phyloP scores from a whole-genome alignment of 2,113 vertebrate species.

The Rhinolophus ferrumequinum region DNA sequence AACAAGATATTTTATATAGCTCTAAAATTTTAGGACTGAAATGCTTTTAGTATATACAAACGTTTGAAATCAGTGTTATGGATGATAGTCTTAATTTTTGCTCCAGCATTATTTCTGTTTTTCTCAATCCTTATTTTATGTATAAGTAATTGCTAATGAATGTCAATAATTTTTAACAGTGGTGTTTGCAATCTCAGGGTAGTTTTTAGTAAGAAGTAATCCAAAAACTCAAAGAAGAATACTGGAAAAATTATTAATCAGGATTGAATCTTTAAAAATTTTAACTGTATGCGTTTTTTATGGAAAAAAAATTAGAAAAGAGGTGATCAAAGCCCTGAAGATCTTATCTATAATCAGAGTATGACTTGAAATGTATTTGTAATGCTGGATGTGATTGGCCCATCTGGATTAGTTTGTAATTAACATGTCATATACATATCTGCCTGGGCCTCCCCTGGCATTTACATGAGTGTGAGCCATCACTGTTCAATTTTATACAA shows the following conservation, averaged over 20 bases:
- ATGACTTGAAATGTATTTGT: neutral
- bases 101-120: neutral
- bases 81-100: conserved; percentile 2
- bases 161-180: neutral
- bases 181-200: neutral
- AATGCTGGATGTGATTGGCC: neutral
- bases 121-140: conserved; percentile 3
- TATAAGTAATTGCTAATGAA: neutral
- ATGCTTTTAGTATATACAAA: neutral
- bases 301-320: neutral
- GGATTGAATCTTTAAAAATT: neutral
- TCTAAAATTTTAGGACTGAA: neutral
- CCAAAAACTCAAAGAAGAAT: neutral
- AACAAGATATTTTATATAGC: neutral
- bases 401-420: neutral
- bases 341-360: neutral
- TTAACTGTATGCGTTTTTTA: neutral
- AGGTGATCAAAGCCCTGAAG: neutral
- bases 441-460: neutral
- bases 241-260: conserved; percentile 9
- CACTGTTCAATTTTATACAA: neutral
- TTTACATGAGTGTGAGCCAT: neutral
- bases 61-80: neutral
- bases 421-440: neutral
- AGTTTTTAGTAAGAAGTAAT: conserved; percentile 19